Percentiles rank a stretch among this genome's conserved stretches.
phyloP scores from a whole-genome alignment of 2,113 vertebrate species.

The Eubucco bourcierii region DNA sequence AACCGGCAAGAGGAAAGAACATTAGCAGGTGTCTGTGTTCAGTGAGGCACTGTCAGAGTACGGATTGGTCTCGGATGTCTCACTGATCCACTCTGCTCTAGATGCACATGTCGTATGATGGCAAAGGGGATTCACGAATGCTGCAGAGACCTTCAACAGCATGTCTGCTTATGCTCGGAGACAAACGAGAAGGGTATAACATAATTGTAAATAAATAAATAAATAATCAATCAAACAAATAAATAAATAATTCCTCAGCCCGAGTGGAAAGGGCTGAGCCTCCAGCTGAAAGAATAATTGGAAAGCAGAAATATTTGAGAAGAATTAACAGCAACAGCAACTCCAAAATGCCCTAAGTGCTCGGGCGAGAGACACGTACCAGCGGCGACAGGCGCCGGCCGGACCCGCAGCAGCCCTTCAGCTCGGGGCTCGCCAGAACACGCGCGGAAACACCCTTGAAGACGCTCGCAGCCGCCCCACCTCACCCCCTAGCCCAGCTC shows the following conservation, averaged over 20 bases:
- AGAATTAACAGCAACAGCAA: neutral
- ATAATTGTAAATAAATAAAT: neutral
- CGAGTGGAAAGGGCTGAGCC: neutral
- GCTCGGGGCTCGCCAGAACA: neutral
- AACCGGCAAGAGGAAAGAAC: neutral
- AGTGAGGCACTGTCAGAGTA: neutral
- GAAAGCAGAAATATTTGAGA: slow-evolving; percentile 7
- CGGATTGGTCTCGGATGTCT: neutral
- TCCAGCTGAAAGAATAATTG: slow-evolving; percentile 17
- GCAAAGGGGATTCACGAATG: neutral
- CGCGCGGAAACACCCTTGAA: neutral
- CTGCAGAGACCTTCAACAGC: neutral
- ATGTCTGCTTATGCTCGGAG: neutral
- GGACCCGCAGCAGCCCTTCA: neutral
- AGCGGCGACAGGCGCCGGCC: neutral
- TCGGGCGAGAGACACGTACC: neutral
- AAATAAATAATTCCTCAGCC: neutral
- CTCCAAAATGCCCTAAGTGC: neutral
- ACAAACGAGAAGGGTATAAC: neutral
- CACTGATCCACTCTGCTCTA: neutral
- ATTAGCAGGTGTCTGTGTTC: neutral
- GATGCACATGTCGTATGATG: neutral
- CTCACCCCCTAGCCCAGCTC: neutral
- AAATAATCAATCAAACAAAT: neutral
- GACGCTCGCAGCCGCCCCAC: neutral